Conservation (phyloP, 2,888 invertebrate genomes). For the Exocentrus adspersus region DNA sequence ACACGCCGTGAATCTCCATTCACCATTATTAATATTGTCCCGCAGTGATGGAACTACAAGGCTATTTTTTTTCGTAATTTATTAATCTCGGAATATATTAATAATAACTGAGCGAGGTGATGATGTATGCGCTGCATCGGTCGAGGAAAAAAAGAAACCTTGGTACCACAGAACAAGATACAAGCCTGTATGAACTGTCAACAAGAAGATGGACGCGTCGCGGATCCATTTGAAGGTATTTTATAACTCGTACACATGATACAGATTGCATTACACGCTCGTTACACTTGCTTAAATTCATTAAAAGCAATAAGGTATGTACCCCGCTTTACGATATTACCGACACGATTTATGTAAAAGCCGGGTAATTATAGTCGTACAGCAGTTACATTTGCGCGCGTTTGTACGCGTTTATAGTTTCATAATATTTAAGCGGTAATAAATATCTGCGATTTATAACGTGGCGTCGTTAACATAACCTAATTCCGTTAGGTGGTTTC, state of each 20-base stretch:
- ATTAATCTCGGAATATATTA: neutral
- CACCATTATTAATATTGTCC: conserved; percentile 2
- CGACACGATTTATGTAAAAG: neutral
- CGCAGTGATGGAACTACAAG: neutral
- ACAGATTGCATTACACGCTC: neutral
- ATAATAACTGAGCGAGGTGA: neutral
- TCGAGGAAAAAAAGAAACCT: neutral
- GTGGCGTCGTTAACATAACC: neutral
- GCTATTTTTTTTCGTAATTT: conserved; percentile 13
- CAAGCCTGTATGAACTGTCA: no score
- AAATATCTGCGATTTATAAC: neutral
- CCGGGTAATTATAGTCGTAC: neutral
- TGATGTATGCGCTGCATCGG: neutral
- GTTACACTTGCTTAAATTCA: neutral
- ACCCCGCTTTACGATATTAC: neutral
- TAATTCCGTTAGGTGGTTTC: no score
- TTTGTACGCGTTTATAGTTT: neutral
- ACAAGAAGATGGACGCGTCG: no score
- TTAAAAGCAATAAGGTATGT: conserved; percentile 1
- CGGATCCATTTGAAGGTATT: no score
- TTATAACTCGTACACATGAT: neutral
- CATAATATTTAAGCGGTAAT: neutral
- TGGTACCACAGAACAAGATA: no score
- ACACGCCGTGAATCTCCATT: neutral
- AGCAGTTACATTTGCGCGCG: neutral